Evolutionary conservation across 2,797 vertebrate species (phyloP).

Genomic region (Mycteria americana): DNA sequence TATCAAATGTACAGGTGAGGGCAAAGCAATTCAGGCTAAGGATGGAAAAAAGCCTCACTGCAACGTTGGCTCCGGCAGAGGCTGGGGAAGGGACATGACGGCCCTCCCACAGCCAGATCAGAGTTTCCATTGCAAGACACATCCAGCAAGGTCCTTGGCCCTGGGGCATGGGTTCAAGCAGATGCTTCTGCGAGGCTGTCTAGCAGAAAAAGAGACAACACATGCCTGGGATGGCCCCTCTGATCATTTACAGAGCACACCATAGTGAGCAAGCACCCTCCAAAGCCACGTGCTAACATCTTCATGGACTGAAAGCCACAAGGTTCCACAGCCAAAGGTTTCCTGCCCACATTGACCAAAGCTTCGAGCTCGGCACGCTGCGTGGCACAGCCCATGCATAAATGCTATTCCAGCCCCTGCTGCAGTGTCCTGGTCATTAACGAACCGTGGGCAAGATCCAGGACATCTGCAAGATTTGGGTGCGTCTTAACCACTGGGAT

Average conservation of each 20-base stretch:
- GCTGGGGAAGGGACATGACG: not conserved
- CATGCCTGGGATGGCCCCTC: rapidly evolving
- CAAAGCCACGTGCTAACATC: not conserved
- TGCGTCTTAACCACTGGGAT: not conserved
- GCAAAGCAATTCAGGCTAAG: not conserved
- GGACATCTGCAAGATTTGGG: not conserved
- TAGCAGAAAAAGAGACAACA: rapidly evolving
- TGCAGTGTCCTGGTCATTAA: rapidly evolving
- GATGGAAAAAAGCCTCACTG: not conserved
- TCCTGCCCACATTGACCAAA: rapidly evolving
- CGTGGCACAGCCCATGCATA: rapidly evolving
- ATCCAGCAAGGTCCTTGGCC: not conserved
- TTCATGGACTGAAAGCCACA: rapidly evolving
- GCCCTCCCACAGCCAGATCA: not conserved
- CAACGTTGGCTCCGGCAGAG: not conserved
- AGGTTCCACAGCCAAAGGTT: rapidly evolving
- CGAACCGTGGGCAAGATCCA: not conserved
- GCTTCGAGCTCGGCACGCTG: rapidly evolving
- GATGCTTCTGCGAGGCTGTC: not conserved
- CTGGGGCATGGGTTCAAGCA: rapidly evolving
- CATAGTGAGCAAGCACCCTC: not conserved
- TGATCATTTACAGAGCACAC: not conserved
- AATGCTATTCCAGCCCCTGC: not conserved
- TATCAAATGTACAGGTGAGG: rapidly evolving
- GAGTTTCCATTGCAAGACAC: not conserved